Conservation (phyloP, 2,888 invertebrate species). For the Callyntrura guangdongensis region DNA sequence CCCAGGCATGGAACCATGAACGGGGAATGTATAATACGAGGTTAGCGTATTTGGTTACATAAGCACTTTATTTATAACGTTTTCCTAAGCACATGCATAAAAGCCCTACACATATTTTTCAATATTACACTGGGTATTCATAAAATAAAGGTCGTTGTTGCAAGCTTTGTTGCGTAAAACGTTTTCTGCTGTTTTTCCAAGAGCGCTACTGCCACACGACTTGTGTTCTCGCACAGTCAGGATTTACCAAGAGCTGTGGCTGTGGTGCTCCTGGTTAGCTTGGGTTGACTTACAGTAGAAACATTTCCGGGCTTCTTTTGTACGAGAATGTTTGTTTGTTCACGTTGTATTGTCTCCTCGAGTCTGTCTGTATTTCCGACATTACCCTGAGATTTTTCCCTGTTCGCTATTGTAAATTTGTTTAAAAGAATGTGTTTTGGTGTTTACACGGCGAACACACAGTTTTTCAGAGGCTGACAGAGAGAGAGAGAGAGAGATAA, state of each 20-base stretch:
- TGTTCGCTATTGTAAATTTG: not conserved
- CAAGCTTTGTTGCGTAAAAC: slow-evolving; percentile 47
- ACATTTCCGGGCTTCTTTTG: not conserved
- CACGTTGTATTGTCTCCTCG: slow-evolving; percentile 4
- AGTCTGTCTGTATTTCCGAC: not conserved
- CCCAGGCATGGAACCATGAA: slow-evolving; percentile 51
- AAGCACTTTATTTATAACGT: not conserved
- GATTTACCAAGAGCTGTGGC: not conserved
- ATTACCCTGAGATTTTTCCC: not conserved
- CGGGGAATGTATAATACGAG: not conserved
- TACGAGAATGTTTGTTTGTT: not conserved
- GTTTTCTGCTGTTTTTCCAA: not conserved
- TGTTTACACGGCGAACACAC: slow-evolving; percentile 27
- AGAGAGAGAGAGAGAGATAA: too few species aligned
- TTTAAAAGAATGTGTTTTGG: not conserved
- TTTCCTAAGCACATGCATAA: not conserved
- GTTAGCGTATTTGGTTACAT: too few species aligned
- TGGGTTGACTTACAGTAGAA: not conserved
- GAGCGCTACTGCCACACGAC: not conserved
- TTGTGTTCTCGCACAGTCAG: not conserved
- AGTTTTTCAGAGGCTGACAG: not conserved
- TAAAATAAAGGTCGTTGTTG: not conserved
- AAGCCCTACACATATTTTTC: not conserved
- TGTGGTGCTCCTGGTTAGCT: not conserved
- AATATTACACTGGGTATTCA: not conserved